Conservation (phyloP, 2,888 invertebrate genomes). For the Creontiades dilutus region DNA sequence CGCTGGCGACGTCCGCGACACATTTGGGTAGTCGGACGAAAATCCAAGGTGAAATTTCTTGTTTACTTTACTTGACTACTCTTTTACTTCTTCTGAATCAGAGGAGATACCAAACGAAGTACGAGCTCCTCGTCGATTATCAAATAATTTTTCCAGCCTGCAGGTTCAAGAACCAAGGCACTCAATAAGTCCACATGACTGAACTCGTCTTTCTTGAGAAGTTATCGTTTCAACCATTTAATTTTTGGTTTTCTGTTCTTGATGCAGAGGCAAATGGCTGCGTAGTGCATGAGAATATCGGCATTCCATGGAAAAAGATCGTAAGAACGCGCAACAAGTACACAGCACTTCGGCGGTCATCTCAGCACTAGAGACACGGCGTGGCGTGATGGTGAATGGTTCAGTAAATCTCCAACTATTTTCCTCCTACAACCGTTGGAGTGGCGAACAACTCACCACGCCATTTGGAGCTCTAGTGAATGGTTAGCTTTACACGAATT, state of each 20-base stretch:
- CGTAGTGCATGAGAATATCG: neutral
- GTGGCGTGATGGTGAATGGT: conserved; percentile 57
- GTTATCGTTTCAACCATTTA: conserved; percentile 53
- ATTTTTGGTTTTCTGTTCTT: conserved; percentile 47
- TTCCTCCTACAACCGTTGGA: neutral
- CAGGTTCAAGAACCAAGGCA: conserved; percentile 38
- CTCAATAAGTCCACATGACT: no score
- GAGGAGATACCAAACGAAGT: conserved; percentile 11
- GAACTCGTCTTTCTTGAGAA: conserved; percentile 40
- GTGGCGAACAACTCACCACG: neutral
- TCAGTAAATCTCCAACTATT: conserved; percentile 33
- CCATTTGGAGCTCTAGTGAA: conserved; percentile 43
- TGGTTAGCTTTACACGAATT: no score
- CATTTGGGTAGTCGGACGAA: no score
- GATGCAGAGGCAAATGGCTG: no score
- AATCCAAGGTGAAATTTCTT: no score
- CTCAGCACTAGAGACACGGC: conserved; percentile 46
- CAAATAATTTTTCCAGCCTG: conserved; percentile 55
- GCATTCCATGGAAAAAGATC: neutral
- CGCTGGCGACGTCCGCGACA: no score
- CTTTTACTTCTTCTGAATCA: conserved; percentile 13
- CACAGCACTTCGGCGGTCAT: conserved; percentile 37
- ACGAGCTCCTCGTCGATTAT: conserved; percentile 37
- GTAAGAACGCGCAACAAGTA: conserved; percentile 12
- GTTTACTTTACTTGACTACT: no score